These are phyloP conservation scores for Potamarius usumacintae DNA, from an alignment of 2,113 vertebrate genomes.

Conservation along the genomic window DNA sequence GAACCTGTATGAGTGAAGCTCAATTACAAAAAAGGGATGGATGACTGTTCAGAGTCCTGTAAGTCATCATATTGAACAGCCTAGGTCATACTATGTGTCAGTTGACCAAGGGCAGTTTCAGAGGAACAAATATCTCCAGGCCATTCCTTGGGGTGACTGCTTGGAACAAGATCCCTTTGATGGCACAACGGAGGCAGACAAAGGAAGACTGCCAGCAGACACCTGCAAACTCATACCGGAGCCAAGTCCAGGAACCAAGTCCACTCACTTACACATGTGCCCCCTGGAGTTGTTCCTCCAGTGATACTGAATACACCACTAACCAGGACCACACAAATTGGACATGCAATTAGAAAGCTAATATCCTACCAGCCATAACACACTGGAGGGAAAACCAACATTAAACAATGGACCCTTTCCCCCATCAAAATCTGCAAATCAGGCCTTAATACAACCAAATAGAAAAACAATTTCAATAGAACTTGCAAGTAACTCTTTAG, in stretches of 20 bases:
- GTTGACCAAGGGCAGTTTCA: neutral
- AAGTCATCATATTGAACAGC: neutral
- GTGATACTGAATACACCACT: neutral
- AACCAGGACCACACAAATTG: neutral
- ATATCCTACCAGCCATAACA: neutral
- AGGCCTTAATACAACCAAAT: neutral
- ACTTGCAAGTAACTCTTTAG: neutral
- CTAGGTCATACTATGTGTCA: neutral
- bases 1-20: neutral
- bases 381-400: neutral
- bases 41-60: neutral
- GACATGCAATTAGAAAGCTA: neutral
- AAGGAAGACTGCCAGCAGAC: too few species aligned
- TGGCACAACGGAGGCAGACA: neutral
- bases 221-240: neutral
- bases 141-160: neutral
- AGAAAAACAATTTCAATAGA: neutral
- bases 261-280: neutral
- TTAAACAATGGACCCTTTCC: neutral
- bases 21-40: neutral
- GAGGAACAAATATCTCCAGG: neutral
- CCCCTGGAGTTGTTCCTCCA: too few species aligned
- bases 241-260: neutral
- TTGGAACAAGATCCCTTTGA: neutral
- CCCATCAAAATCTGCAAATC: neutral